phyloP scores from a whole-genome alignment of 2,797 vertebrate species.

The Dendrocincla fuliginosa region DNA sequence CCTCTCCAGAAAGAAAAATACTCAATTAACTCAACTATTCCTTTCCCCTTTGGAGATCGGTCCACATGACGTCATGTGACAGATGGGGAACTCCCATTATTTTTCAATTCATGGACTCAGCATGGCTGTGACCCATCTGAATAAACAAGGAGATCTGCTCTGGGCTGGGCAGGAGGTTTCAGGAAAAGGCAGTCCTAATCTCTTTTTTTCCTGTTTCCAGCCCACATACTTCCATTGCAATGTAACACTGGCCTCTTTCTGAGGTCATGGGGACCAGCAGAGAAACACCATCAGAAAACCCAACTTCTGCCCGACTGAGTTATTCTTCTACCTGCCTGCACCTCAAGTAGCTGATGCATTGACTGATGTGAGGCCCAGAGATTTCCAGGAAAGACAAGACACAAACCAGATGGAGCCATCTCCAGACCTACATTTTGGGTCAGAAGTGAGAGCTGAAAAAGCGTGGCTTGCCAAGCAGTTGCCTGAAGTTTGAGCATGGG shows the following conservation, averaged over 20 bases:
- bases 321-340: not conserved
- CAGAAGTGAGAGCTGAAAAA: not conserved
- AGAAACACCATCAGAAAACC: not conserved
- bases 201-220: not conserved
- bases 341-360: not conserved
- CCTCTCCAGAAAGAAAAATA: not conserved
- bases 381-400: not conserved
- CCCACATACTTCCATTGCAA: not conserved
- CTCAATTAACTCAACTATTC: not conserved
- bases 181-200: not conserved
- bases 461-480: fast-evolving
- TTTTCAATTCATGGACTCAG: not conserved
- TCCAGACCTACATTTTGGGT: not conserved
- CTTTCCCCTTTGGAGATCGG: not conserved
- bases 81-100: fast-evolving
- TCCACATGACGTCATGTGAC: not conserved
- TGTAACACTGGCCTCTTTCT: not conserved
- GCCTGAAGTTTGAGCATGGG: not conserved
- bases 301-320: not conserved
- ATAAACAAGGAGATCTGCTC: not conserved
- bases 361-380: not conserved
- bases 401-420: not conserved
- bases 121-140: not conserved
- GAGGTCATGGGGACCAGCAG: not conserved
- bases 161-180: not conserved